Percentiles rank a stretch among this genome's conserved stretches.
phyloP scores from a whole-genome alignment of 2,797 vertebrate species.

The Chrysocyon brachyurus region DNA sequence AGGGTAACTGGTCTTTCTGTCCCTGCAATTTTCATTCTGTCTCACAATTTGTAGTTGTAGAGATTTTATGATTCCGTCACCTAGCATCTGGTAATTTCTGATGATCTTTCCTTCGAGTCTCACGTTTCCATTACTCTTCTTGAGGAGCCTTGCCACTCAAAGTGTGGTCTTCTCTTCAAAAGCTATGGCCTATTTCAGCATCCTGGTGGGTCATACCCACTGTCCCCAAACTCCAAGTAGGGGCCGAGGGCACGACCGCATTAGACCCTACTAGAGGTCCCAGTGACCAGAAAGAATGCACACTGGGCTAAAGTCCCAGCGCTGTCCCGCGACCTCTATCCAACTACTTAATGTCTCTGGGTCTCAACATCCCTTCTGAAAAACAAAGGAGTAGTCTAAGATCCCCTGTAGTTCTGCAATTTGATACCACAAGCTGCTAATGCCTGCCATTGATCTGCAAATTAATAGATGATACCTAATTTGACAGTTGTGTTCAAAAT shows the following conservation, averaged over 20 bases:
- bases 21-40: not conserved
- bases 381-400: not conserved
- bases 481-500: not conserved
- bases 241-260: not conserved
- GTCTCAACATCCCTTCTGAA: not conserved
- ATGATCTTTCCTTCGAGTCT: not conserved
- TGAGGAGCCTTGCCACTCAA: no score
- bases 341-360: not conserved
- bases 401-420: not conserved
- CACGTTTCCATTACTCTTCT: no score
- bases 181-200: not conserved
- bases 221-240: not conserved
- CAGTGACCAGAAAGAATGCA: not conserved
- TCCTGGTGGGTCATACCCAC: not conserved
- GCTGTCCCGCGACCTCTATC: not conserved
- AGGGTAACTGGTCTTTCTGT: not conserved
- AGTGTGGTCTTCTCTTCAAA: not conserved
- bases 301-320: accelerated
- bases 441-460: not conserved
- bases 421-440: not conserved
- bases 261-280: accelerated
- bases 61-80: not conserved
- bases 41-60: not conserved
- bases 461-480: not conserved
- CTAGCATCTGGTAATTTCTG: not conserved